A percentile compares a stretch with the other conserved stretches of the same genome.
These are phyloP conservation scores for Scrobipalpa costella DNA, from an alignment of 2,888 invertebrate species.

Conservation along the genomic window DNA sequence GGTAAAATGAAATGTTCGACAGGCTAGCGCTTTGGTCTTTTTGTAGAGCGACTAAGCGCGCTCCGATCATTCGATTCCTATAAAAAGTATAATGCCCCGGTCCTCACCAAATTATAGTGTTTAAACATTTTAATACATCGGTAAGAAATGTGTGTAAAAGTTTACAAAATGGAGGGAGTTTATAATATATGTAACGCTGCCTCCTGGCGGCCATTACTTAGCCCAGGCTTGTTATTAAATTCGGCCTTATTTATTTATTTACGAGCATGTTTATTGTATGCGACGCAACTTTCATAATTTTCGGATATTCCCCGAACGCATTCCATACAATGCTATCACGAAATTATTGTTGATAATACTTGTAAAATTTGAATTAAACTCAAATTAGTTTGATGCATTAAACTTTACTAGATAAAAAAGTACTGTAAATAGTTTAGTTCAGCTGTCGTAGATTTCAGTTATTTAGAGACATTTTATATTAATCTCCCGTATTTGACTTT, in stretches of 20 bases:
- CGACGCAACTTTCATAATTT: conserved; percentile 30
- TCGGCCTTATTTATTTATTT: conserved; percentile 79
- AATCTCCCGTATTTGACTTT: no score
- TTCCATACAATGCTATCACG: conserved; percentile 15
- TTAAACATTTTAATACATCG: conserved; percentile 74
- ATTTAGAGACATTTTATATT: no score
- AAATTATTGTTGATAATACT: background rate
- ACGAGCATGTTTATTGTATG: conserved; percentile 59
- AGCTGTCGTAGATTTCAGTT: no score
- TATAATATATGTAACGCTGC: conserved; percentile 75
- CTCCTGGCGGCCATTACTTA: conserved; percentile 78
- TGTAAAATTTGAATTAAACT: no score
- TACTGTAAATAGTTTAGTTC: no score
- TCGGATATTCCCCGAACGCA: conserved; percentile 19
- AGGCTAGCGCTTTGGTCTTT: conserved; percentile 24
- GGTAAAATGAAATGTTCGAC: conserved; percentile 24
- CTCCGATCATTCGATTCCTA: conserved; percentile 50
- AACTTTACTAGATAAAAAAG: no score
- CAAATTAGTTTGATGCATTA: no score
- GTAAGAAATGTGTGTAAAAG: conserved; percentile 76
- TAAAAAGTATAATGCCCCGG: conserved; percentile 58
- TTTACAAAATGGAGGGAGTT: conserved; percentile 64
- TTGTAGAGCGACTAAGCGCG: conserved; percentile 35
- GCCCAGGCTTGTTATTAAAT: conserved; percentile 75
- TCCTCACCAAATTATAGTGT: conserved; percentile 74